Base-by-base conservation (phyloP, 2,797 vertebrate species). In the Smutsia gigantea region DNA sequence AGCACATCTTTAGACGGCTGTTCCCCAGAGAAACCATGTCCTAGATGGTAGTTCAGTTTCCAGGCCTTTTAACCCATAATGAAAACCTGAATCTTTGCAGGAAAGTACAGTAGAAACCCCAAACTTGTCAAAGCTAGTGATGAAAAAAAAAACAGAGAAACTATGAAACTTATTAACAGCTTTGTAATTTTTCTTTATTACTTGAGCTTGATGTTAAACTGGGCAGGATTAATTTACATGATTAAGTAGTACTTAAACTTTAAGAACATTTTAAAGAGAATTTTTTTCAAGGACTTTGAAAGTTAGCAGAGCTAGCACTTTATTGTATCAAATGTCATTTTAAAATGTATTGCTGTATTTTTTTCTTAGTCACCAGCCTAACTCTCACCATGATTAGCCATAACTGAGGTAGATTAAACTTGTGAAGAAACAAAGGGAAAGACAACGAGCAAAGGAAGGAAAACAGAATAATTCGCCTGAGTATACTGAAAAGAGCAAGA, bases 191-290 rank as follows among this genome's bases (percentile, higher is more conserved):
- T 78, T 68, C 68, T 66, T 89, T 64, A 74, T 77, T 64, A 46
- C 23, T 51, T 90, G 42, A 66, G 9, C 72, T 90, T 81, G 55
- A 72, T 63, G 19, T 94, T 93, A 88, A 95, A 72, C 7, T 64
- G 84, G 66, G 5, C 7, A 81, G 61, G 72, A 92, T 93, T 63
- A 83, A 92, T 77, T 77, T 64, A 89, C 82, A 68, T 79, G 9
- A 92, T 69, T 74, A 93, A 88, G 51, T 46, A 87, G 34, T 59
- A 49, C 34, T 83, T 75, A 34, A 78, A 87, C 78, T 66, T 63
- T 95, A 92, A 87, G 49, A 66, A 64, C 18, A 87, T 81, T 92
- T 87, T 55, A 23, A 91, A 91, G 46, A 61, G 51, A 87, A 86
- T 27, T 69, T 63, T 92, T 87, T 87, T 87, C 66, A 82, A 88